These are phyloP conservation scores for Galerucella nymphaeae DNA, from an alignment of 2,888 invertebrate species.

Conservation along the genomic window DNA sequence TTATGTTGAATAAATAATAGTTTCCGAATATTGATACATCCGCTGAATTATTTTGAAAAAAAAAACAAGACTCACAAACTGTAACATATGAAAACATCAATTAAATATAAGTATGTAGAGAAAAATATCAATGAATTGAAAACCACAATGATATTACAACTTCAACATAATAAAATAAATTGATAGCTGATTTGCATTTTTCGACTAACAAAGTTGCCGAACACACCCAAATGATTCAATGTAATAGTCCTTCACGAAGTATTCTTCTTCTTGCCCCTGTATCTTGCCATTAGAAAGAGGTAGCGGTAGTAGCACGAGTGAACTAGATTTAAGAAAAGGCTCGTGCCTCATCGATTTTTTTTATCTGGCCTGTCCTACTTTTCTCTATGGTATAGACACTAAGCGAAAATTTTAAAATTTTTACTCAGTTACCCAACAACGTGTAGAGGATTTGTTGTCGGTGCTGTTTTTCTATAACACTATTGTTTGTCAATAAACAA, in stretches of 20 bases:
- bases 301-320: slow-evolving; percentile 20
- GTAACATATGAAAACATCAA: not conserved
- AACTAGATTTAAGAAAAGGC: slow-evolving; percentile 19
- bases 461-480: too few species aligned
- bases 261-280: slow-evolving; percentile 9
- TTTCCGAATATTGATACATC: too few species aligned
- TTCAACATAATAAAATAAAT: slow-evolving; percentile 1
- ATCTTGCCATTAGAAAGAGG: slow-evolving; percentile 8
- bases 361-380: slow-evolving; percentile 7
- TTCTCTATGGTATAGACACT: not conserved
- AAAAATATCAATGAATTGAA: not conserved
- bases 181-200: not conserved
- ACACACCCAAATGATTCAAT: slow-evolving; percentile 5
- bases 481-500: too few species aligned
- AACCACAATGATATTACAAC: not conserved
- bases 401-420: not conserved
- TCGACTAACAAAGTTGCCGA: not conserved
- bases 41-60: too few species aligned
- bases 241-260: slow-evolving; percentile 5
- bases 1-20: too few species aligned
- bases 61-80: not conserved
- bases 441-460: not conserved
- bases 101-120: not conserved
- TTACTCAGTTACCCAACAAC: not conserved
- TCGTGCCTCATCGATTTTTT: slow-evolving; percentile 20